Evolutionary conservation across 2,113 vertebrate species (phyloP).

Genomic region (Monopterus albus): DNA sequence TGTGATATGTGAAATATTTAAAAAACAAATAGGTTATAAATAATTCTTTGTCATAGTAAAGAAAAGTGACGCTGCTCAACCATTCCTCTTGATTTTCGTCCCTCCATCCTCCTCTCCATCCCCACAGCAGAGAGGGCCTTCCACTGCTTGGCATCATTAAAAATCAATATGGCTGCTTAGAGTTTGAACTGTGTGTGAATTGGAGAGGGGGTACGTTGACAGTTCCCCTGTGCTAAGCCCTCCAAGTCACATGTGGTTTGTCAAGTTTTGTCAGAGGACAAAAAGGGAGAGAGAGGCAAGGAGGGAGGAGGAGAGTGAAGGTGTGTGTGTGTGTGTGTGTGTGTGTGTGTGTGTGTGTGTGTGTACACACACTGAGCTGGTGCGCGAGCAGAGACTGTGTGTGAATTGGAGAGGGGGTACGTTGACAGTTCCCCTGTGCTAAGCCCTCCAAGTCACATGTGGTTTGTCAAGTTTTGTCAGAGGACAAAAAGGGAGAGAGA

Average conservation of each 20-base stretch:
- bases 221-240: slow-evolving; percentile 91
- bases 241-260: slow-evolving; percentile 95
- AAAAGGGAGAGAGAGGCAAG: slow-evolving; percentile 71
- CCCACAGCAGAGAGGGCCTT: slow-evolving; percentile 37
- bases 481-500: slow-evolving; percentile 84
- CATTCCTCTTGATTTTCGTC: slow-evolving; percentile 9
- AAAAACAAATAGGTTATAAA: background rate
- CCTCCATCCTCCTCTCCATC: slow-evolving; percentile 2
- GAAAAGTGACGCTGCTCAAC: background rate
- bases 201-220: slow-evolving; percentile 75
- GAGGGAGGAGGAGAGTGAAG: slow-evolving; percentile 43
- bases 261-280: slow-evolving; percentile 97
- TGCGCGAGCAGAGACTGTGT: slow-evolving; percentile 19
- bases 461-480: slow-evolving; percentile 98
- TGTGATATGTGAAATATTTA: too few species aligned
- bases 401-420: slow-evolving; percentile 55
- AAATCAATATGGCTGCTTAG: slow-evolving; percentile 85
- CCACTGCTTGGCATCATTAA: slow-evolving; percentile 68
- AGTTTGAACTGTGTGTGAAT: slow-evolving; percentile 82
- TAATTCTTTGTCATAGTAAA: background rate
- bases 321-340: slow-evolving; percentile 42
- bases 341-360: slow-evolving; percentile 27
- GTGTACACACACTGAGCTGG: too few species aligned
- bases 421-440: slow-evolving; percentile 88
- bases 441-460: slow-evolving; percentile 93